phyloP scores from a whole-genome alignment of 1,140 invertebrate species.

The Aphelenchoides besseyi region DNA sequence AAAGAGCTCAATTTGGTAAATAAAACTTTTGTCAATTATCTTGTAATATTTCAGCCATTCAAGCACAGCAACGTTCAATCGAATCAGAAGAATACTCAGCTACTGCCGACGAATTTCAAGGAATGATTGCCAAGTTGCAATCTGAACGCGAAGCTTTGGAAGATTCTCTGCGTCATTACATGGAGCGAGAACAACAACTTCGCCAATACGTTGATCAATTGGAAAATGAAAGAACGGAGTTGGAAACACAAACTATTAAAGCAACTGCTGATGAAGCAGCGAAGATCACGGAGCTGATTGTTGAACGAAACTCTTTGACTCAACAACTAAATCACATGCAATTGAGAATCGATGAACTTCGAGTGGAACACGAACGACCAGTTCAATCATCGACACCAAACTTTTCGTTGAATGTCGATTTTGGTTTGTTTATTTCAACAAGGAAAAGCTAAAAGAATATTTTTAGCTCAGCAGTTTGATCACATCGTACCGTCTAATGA shows the following conservation, averaged over 20 bases:
- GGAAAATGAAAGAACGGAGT: neutral
- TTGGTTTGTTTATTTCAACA: neutral
- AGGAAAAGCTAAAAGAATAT: neutral
- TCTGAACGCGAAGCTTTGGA: neutral
- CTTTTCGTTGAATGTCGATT: conserved; percentile 6
- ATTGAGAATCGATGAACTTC: neutral
- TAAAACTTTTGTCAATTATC: neutral
- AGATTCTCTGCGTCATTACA: neutral
- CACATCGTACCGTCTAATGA: neutral
- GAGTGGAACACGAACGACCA: neutral
- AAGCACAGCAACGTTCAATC: neutral
- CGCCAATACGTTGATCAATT: neutral
- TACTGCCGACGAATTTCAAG: neutral
- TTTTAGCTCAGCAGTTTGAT: conserved; percentile 13
- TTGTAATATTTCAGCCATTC: neutral
- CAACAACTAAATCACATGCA: conserved; percentile 8
- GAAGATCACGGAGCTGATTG: neutral
- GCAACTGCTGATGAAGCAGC: neutral
- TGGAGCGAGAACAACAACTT: neutral
- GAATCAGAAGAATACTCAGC: neutral
- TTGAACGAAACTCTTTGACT: neutral
- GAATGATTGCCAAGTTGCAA: neutral
- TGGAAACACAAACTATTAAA: neutral
- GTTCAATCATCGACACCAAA: neutral
- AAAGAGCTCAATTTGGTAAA: neutral